Conservation (phyloP, 2,797 vertebrate species). For the Paedocypris micromegethes region DNA sequence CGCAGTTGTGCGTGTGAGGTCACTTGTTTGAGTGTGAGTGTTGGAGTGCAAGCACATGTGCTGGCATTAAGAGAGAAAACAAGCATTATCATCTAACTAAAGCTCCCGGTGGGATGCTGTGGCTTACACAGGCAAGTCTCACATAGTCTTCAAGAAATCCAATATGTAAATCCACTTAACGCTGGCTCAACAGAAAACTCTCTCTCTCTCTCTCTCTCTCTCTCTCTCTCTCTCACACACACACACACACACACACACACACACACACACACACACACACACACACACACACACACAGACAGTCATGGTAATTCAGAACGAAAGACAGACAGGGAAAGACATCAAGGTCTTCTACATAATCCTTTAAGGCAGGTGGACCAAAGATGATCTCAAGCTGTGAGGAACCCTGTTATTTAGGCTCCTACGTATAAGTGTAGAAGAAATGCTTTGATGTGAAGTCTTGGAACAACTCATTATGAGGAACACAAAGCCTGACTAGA, state of each 20-base stretch:
- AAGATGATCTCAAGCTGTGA: constrained; percentile 35
- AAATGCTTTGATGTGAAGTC: constrained; percentile 43
- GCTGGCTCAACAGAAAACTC: constrained; percentile 48
- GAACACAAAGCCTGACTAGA: constrained; percentile 21
- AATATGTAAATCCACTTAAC: constrained; percentile 75
- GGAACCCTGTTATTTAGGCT: constrained; percentile 34
- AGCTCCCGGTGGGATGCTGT: constrained; percentile 62
- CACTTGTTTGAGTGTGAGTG: constrained; percentile 22
- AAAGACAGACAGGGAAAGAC: constrained; percentile 42
- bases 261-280: constrained; percentile 24
- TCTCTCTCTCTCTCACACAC: constrained; percentile 23
- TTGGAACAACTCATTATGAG: constrained; percentile 39
- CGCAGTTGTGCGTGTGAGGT: neutral
- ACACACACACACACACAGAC: constrained; percentile 12
- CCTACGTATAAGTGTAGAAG: constrained; percentile 32
- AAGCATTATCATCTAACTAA: constrained; percentile 68
- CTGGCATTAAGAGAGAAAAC: constrained; percentile 68
- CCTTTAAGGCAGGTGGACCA: constrained; percentile 41
- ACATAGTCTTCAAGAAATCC: constrained; percentile 61
- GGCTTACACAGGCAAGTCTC: constrained; percentile 59
- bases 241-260: constrained; percentile 23
- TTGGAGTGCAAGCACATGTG: constrained; percentile 27
- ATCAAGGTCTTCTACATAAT: constrained; percentile 30
- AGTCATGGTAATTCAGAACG: constrained; percentile 39
- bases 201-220: constrained; percentile 26